Evolutionary conservation across 2,888 invertebrate genomes (phyloP).

Genomic region (Trichogramma dendrolimi): DNA sequence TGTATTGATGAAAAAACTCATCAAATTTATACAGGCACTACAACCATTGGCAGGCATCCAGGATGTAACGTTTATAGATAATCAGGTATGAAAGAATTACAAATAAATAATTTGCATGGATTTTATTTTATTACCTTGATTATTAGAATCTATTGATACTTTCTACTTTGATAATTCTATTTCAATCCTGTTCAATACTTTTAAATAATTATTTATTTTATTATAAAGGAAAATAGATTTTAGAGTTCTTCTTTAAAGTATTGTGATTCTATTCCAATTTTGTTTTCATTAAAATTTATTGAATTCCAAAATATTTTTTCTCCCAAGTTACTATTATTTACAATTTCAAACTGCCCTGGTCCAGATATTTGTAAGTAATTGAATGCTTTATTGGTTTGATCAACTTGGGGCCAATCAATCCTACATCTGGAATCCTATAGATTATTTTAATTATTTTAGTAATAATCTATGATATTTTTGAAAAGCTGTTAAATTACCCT

Average conservation of each 20-base stretch:
- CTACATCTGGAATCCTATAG: constrained; percentile 52
- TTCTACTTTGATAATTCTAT: no score
- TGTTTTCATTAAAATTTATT: constrained; percentile 60
- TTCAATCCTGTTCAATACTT: no score
- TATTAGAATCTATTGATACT: no score
- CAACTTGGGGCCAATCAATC: constrained; percentile 55
- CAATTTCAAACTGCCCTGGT: constrained; percentile 53
- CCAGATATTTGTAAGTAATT: constrained; percentile 57
- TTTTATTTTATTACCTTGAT: no score
- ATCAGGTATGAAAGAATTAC: constrained; percentile 13
- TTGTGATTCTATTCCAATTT: no score
- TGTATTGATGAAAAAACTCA: background rate
- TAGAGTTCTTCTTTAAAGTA: constrained; percentile 41
- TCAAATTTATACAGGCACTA: constrained; percentile 14
- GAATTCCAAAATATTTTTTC: constrained; percentile 61
- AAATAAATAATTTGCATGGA: no score
- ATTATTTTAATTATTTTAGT: background rate
- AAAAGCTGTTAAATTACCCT: constrained; percentile 54
- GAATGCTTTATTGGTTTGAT: constrained; percentile 51
- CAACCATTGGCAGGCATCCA: constrained; percentile 25
- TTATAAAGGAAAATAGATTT: constrained; percentile 49
- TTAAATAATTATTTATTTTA: constrained; percentile 20
- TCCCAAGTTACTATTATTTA: constrained; percentile 55
- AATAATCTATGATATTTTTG: background rate
- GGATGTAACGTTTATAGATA: constrained; percentile 4